phyloP scores from a whole-genome alignment of 2,797 vertebrate species.

The Gouania willdenowi region DNA sequence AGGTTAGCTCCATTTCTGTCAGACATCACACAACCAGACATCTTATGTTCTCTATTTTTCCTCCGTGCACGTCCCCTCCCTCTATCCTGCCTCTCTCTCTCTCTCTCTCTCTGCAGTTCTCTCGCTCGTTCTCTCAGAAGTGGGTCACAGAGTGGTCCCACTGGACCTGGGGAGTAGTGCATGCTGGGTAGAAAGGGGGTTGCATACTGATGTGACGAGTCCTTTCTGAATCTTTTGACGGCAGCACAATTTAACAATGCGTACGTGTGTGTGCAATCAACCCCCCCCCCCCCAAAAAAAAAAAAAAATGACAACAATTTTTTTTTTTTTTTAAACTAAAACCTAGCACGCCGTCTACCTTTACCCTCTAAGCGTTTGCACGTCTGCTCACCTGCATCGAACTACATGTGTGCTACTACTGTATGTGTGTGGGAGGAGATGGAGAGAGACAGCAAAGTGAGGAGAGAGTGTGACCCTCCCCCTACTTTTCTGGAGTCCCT shows the following conservation, averaged over 20 bases:
- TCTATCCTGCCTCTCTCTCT: constrained; percentile 50
- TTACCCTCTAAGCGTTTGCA: constrained; percentile 18
- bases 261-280: constrained; percentile 20
- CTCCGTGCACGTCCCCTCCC: constrained; percentile 56
- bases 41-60: constrained; percentile 71
- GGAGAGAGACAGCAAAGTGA: constrained; percentile 39
- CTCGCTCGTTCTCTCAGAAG: constrained; percentile 66
- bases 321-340: too few species aligned
- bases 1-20: constrained; percentile 75
- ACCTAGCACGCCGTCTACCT: constrained; percentile 73
- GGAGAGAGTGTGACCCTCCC: constrained; percentile 47
- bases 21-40: constrained; percentile 70
- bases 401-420: constrained; percentile 33
- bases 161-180: constrained; percentile 71
- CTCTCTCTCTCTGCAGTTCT: constrained; percentile 40
- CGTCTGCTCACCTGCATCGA: constrained; percentile 38
- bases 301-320: too few species aligned
- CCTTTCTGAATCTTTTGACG: constrained; percentile 72
- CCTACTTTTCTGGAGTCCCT: constrained; percentile 64
- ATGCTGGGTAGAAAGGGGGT: constrained; percentile 72
- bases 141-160: constrained; percentile 79
- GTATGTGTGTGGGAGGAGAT: constrained; percentile 27
- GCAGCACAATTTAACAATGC: constrained; percentile 54
- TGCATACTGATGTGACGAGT: constrained; percentile 77
- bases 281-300: constrained; percentile 49